phyloP scores from a whole-genome alignment of 2,888 invertebrate genomes.

The Pheosia tremula region DNA sequence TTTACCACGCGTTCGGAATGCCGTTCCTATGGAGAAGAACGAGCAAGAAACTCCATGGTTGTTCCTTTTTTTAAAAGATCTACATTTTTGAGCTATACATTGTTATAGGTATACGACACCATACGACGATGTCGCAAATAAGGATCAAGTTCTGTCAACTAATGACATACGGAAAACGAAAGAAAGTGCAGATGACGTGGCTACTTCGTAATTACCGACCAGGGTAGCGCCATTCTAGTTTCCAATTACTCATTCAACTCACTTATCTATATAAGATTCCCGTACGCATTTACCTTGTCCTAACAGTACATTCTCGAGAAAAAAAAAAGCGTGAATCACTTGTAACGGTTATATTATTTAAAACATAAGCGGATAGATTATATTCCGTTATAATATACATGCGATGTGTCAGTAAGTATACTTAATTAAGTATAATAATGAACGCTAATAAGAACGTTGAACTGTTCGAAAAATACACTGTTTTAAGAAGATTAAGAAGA shows the following conservation, averaged over 20 bases:
- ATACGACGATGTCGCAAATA: too few species aligned
- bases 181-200: too few species aligned
- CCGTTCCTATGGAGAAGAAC: too few species aligned
- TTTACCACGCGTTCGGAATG: too few species aligned
- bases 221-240: neutral
- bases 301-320: neutral
- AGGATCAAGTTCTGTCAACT: too few species aligned
- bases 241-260: neutral
- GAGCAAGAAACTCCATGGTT: too few species aligned
- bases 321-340: neutral
- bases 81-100: too few species aligned
- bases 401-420: neutral
- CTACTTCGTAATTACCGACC: neutral
- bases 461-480: neutral
- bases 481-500: neutral
- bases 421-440: neutral
- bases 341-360: neutral
- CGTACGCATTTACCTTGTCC: slow-evolving; percentile 4
- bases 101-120: too few species aligned
- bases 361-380: neutral
- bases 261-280: neutral
- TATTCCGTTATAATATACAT: neutral
- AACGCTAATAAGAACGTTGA: neutral
- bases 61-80: too few species aligned
- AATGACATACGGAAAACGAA: too few species aligned